These are phyloP conservation scores for Temnothorax rugatulus DNA, from an alignment of 2,888 invertebrate genomes.

Conservation along the genomic window DNA sequence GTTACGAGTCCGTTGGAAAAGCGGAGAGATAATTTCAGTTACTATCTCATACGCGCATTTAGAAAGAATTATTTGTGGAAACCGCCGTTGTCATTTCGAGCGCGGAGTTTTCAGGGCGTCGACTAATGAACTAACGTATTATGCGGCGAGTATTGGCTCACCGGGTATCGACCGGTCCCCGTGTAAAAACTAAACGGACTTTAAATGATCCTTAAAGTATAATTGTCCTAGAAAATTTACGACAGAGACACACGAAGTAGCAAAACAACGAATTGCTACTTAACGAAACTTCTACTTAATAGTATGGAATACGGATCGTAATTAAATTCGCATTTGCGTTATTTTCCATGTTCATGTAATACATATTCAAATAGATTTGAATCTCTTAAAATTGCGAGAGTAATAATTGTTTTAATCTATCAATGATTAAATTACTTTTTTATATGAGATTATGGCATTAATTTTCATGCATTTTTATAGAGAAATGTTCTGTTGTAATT, in stretches of 20 bases:
- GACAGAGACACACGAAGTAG: not conserved
- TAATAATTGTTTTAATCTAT: not conserved
- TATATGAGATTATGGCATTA: not conserved
- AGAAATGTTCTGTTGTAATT: not conserved
- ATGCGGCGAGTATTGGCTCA: not conserved
- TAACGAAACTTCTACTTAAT: not conserved
- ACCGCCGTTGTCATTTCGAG: constrained; percentile 17
- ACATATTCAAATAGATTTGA: not conserved
- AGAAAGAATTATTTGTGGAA: constrained; percentile 46
- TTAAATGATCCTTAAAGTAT: constrained; percentile 11
- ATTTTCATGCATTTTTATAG: not conserved
- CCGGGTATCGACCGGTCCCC: not conserved
- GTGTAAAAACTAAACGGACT: constrained; percentile 5
- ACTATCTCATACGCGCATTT: constrained; percentile 26
- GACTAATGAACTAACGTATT: constrained; percentile 12
- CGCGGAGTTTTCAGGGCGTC: not conserved
- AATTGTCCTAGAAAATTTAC: constrained; percentile 15
- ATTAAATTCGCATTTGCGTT: constrained; percentile 3
- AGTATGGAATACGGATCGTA: not conserved
- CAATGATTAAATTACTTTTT: not conserved
- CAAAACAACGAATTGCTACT: not conserved
- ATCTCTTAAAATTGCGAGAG: not conserved
- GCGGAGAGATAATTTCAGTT: constrained; percentile 35
- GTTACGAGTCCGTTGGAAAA: constrained; percentile 16
- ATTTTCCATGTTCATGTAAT: not conserved